Evolutionary conservation across 2,113 vertebrate genomes (phyloP), one percentile per base, ranked within the genome.

Genomic region (Chroicocephalus ridibundus): DNA sequence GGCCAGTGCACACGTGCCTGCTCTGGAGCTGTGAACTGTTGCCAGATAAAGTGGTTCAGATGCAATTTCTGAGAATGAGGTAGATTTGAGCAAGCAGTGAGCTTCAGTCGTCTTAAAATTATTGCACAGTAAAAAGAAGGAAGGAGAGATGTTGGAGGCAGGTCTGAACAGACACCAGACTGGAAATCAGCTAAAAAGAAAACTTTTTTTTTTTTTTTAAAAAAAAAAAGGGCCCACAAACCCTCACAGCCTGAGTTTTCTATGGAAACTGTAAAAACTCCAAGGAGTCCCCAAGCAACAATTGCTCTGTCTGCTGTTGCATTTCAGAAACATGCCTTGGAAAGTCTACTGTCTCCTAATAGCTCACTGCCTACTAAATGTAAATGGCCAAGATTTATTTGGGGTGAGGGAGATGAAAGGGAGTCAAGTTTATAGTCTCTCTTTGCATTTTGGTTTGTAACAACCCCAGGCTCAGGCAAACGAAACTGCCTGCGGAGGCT

Each of bases 241-340:
- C 26, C 62, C 25, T 64, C 40, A 7, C 49, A 75, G 57, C 32
- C 78, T 24, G 72, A 79, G 34, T 40, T 93, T 86, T 91, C 71
- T 79, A 57, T 94, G 91, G 91, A 95, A 93, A 93, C 72, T 86
- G n/a, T 91, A 85, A 91, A 78, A 86, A 42, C 74, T 72, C 70
- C 55, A 55, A 70, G 72, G 51, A 86, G 91, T 89, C 91, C 91
- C 93, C 61, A 36, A 80, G 93, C 95, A 89, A 78, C 57, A 60
- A 82, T 93, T 66, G 88, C 81, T 75, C 57, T 70, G 80, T 96
- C 76, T 93, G 87, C 80, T 70, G 55, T 7, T 88, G 84, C 44
- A 2, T 62, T 86, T 51, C 80, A 86, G 86, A 79, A 86, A 70
- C 86, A 90, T 66, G 90, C 31, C 46, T 77, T 74, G 93, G 93